Percentiles rank a stretch among this genome's conserved stretches.
Evolutionary conservation across 2,888 invertebrate species (phyloP).

Genomic region (Rhagophthalmus giganteus): DNA sequence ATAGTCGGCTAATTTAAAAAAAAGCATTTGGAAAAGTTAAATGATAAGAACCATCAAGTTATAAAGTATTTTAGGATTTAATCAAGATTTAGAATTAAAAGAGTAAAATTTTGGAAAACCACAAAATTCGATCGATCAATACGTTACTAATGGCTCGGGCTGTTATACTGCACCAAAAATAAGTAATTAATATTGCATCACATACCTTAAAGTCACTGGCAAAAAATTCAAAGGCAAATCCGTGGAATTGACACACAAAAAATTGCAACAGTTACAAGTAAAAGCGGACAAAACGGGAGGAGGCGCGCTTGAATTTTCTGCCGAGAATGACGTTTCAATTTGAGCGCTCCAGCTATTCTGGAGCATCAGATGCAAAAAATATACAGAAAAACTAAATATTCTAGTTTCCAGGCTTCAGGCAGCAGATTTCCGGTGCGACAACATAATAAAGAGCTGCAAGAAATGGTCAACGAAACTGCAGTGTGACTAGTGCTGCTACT

Average conservation of each 20-base stretch:
- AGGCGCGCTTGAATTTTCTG: constrained; percentile 19
- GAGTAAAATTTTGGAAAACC: too few relatives aligned
- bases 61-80: too few relatives aligned
- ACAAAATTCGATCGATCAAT: too few relatives aligned
- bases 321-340: constrained; percentile 14
- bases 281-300: too few relatives aligned
- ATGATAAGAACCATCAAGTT: background rate
- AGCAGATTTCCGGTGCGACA: constrained; percentile 31
- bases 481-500: constrained; percentile 40
- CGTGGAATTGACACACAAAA: too few relatives aligned
- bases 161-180: background rate
- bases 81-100: background rate
- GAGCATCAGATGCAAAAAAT: constrained; percentile 22
- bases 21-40: too few relatives aligned
- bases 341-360: constrained; percentile 21
- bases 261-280: too few relatives aligned
- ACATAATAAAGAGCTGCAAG: constrained; percentile 33
- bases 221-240: constrained; percentile 19
- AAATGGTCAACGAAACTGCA: constrained; percentile 36
- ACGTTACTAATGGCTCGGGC: too few relatives aligned
- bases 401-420: constrained; percentile 32
- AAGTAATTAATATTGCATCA: constrained; percentile 13
- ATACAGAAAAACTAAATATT: constrained; percentile 17
- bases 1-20: background rate
- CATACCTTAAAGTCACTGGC: constrained; percentile 23